These are phyloP conservation scores for Characodon lateralis DNA, from an alignment of 2,797 vertebrate genomes.

Conservation along the genomic window DNA sequence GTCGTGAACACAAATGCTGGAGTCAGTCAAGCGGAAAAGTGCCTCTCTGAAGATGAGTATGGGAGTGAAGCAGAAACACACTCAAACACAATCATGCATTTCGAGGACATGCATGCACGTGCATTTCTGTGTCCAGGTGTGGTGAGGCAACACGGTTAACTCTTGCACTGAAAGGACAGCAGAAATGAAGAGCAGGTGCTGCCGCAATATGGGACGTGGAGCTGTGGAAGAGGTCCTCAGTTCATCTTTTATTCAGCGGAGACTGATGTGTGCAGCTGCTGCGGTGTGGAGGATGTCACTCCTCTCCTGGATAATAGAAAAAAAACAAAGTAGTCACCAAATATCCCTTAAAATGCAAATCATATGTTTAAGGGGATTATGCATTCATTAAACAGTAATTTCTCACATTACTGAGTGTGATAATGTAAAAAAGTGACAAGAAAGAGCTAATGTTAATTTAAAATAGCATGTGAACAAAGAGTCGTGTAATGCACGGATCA, in stretches of 20 bases:
- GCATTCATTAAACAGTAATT: neutral
- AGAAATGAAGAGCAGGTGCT: conserved; percentile 14
- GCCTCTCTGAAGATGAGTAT: conserved; percentile 57
- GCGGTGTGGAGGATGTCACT: conserved; percentile 46
- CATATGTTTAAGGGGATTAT: neutral
- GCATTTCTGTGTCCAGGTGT: conserved; percentile 70
- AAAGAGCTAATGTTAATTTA: neutral
- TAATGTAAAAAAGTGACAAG: neutral
- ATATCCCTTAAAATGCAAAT: conserved; percentile 13
- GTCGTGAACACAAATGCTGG: conserved; percentile 51
- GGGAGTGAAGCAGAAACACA: conserved; percentile 52
- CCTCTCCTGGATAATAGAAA: conserved; percentile 58
- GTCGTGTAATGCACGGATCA: conserved; percentile 10
- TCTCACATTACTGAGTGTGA: conserved; percentile 2
- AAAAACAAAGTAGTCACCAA: conserved; percentile 30
- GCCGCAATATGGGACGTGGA: conserved; percentile 42
- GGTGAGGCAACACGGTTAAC: conserved; percentile 40
- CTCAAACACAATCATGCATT: conserved; percentile 66
- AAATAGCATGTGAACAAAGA: neutral
- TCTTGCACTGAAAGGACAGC: conserved; percentile 19
- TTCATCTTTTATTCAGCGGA: conserved; percentile 59
- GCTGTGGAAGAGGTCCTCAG: conserved; percentile 52
- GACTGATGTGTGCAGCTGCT: conserved; percentile 50
- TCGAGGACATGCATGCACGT: conserved; percentile 43
- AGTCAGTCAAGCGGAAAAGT: conserved; percentile 61